Evolutionary conservation across 2,888 invertebrate genomes (phyloP), one percentile per base, ranked within the genome.

Genomic region (Troilus luridus): DNA sequence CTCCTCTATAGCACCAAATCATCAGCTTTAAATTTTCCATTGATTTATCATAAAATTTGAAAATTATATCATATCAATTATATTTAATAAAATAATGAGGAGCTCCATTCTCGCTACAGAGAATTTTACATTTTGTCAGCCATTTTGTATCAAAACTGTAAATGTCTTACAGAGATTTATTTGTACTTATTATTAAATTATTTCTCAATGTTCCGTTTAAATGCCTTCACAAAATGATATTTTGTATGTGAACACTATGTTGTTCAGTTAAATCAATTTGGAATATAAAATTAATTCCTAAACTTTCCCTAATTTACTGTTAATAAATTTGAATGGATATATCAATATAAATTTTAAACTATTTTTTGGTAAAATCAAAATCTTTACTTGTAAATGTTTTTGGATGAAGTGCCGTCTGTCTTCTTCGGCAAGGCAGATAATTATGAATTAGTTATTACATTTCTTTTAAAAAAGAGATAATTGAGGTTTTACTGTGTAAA

Each of bases 11-110:
- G 56, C 85, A 12, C 85, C 56, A 21, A 58, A 0, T 58, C 21
- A 54, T 85, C 85, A 85, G 85, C 56, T 56, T 85, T 56, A 56
- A 77, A 77, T 6, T 41, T 41, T 41, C 17, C 41, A 77, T 88
- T 88, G 58, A 88, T 58, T 88, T 58, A 62, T 88, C 1, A 88
- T 59, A 58, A 58, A 90, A 90, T 77, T 59, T 54, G n/a, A 54
- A 58, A 54, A 24, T 72, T 24, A 58, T 72, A 64, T n/a, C 6
- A 64, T 7, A 60, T 58, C 14, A 24, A 67, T 24, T 67, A 2
- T 67, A 67, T 11, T 67, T 64, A 14, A 67, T 10, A 12, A n/a
- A 64, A 64, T 64, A n/a, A 27, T 14, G 64, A 27, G 14, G 27
- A 41, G 8, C 41, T 41, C 72, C 41, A 67, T 67, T 67, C 19